phyloP scores from a whole-genome alignment of 2,797 vertebrate species.

The Lepilemur septentrionalis region DNA sequence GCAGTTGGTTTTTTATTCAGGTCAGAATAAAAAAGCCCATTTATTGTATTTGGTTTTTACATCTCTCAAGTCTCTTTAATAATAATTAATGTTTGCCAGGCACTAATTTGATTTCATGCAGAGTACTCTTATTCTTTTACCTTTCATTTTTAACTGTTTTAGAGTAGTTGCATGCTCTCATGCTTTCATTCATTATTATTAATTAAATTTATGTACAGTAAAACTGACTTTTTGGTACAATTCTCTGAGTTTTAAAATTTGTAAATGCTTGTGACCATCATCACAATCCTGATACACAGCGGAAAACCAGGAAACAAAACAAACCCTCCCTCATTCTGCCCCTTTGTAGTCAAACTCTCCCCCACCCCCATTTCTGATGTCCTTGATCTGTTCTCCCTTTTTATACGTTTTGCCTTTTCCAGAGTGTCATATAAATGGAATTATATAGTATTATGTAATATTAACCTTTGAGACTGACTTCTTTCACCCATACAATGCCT shows the following conservation, averaged over 20 bases:
- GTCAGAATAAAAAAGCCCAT: not conserved
- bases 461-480: not conserved
- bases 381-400: not conserved
- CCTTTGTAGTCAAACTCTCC: not conserved
- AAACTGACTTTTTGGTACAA: not conserved
- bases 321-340: not conserved
- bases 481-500: not conserved
- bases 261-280: not conserved
- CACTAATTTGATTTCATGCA: not conserved
- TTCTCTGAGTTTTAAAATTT: not conserved
- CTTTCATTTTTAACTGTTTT: not conserved
- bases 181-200: not conserved
- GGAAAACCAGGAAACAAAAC: not conserved
- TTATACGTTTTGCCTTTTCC: not conserved
- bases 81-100: not conserved
- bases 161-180: not conserved
- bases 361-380: not conserved
- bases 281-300: not conserved
- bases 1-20: not conserved
- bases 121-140: not conserved
- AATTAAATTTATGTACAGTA: not conserved
- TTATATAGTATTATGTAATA: not conserved
- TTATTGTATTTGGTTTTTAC: not conserved
- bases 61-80: not conserved
- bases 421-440: not conserved